A percentile compares a stretch with the other conserved stretches of the same genome.
These are phyloP conservation scores for Xyrichtys novacula DNA, from an alignment of 2,797 vertebrate species.

Conservation along the genomic window DNA sequence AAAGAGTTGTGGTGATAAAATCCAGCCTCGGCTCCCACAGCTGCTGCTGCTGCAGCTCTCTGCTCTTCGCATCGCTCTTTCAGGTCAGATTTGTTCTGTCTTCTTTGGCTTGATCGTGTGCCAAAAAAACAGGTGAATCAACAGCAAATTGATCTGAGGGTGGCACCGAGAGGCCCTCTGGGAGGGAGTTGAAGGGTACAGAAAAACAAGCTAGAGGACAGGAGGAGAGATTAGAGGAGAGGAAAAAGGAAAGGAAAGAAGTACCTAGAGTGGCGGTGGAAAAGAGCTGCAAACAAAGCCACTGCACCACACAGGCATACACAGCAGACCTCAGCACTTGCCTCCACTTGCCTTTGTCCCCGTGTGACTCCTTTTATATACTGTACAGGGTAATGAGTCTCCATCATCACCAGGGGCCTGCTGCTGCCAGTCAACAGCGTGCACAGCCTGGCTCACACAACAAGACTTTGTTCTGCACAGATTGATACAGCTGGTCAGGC, in stretches of 20 bases:
- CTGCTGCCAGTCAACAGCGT: constrained; percentile 64
- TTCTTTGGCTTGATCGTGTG: constrained; percentile 56
- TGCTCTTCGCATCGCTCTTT: constrained; percentile 47
- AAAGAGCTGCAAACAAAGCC: constrained; percentile 27
- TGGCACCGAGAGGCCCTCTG: constrained; percentile 73
- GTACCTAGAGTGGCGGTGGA: constrained; percentile 3
- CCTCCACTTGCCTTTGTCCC: constrained; percentile 78
- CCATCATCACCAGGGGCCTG: constrained; percentile 53
- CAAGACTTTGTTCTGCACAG: constrained; percentile 61
- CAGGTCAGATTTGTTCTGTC: constrained; percentile 65
- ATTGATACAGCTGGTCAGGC: constrained; percentile 64
- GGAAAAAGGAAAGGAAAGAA: constrained; percentile 1
- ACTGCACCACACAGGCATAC: constrained; percentile 4
- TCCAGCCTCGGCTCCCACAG: constrained; percentile 43
- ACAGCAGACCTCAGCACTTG: constrained; percentile 30
- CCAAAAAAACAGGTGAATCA: constrained; percentile 69
- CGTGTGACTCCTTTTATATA: constrained; percentile 48
- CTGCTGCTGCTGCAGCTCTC: constrained; percentile 52
- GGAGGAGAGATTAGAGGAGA: background rate
- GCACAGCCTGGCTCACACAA: constrained; percentile 47
- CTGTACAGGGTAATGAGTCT: constrained; percentile 51
- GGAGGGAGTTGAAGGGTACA: constrained; percentile 71
- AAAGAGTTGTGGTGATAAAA: constrained; percentile 62
- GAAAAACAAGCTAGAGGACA: constrained; percentile 43
- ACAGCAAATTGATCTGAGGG: constrained; percentile 76